Evolutionary conservation across 2,888 invertebrate species (phyloP).

Genomic region (Boloria selene): DNA sequence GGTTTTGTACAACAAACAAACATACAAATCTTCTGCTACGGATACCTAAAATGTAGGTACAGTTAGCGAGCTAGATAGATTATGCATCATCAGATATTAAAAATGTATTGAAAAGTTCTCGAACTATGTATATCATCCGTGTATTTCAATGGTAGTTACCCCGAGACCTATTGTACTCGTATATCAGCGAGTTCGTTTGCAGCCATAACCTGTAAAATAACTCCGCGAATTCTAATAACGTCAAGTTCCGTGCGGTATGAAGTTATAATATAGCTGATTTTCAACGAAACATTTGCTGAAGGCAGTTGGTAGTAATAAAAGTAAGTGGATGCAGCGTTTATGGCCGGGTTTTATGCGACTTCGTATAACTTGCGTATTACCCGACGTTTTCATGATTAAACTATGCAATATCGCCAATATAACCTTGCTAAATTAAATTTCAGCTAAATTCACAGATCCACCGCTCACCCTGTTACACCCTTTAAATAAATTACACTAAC

Average conservation of each 20-base stretch:
- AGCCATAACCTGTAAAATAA: slow-evolving; percentile 13
- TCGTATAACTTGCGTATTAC: slow-evolving; percentile 60
- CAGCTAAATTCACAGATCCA: slow-evolving; percentile 50
- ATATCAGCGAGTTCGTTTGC: slow-evolving; percentile 1
- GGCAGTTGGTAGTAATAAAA: slow-evolving; percentile 60
- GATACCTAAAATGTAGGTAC: too few relatives aligned
- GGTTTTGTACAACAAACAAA: too few relatives aligned
- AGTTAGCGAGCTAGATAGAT: too few relatives aligned
- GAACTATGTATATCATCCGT: too few relatives aligned
- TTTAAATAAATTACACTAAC: slow-evolving; percentile 49
- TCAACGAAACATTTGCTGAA: slow-evolving; percentile 52
- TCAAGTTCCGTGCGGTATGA: slow-evolving; percentile 44
- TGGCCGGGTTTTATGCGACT: slow-evolving; percentile 61
- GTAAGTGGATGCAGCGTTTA: slow-evolving; percentile 71
- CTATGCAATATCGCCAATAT: slow-evolving; percentile 54
- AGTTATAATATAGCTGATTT: slow-evolving; percentile 57
- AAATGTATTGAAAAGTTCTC: neutral
- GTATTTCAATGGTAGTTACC: neutral
- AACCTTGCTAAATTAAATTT: slow-evolving; percentile 64
- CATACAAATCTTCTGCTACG: too few relatives aligned
- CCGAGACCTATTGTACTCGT: slow-evolving; percentile 2
- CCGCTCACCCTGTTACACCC: slow-evolving; percentile 46
- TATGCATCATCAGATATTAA: neutral
- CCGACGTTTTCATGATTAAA: slow-evolving; percentile 62
- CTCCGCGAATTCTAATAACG: slow-evolving; percentile 42